phyloP scores from a whole-genome alignment of 2,797 vertebrate species.

The Meriones psammophilus region DNA sequence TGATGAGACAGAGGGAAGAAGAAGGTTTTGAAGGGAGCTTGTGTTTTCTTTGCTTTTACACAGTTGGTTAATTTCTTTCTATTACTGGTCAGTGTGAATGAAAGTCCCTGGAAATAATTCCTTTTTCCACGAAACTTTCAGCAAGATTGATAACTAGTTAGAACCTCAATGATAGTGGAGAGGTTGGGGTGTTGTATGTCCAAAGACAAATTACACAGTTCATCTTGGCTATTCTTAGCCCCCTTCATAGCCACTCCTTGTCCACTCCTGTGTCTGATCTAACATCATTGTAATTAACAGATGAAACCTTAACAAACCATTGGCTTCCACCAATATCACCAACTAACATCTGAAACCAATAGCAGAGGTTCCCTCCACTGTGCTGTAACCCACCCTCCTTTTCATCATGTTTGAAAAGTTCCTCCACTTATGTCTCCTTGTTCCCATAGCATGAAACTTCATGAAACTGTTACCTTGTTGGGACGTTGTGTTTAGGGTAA shows the following conservation, averaged over 20 bases:
- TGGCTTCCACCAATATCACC: background rate
- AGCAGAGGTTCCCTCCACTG: no score
- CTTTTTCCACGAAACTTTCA: background rate
- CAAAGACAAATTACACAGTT: background rate
- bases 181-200: background rate
- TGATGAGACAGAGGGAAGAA: background rate
- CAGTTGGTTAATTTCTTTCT: slow-evolving; percentile 52
- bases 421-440: background rate
- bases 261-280: background rate
- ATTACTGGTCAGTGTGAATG: background rate
- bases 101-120: background rate
- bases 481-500: background rate
- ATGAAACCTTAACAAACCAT: background rate
- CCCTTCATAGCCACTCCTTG: background rate
- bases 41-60: background rate
- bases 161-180: background rate
- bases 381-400: background rate
- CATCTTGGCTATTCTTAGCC: background rate
- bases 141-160: background rate
- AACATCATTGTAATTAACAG: background rate
- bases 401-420: background rate
- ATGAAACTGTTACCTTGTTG: background rate
- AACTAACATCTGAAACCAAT: background rate
- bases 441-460: background rate
- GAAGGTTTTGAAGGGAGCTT: background rate